A percentile compares a stretch with the other conserved stretches of the same genome.
Conservation (phyloP, 1,140 invertebrate genomes). For the Sinonovacula constricta region DNA sequence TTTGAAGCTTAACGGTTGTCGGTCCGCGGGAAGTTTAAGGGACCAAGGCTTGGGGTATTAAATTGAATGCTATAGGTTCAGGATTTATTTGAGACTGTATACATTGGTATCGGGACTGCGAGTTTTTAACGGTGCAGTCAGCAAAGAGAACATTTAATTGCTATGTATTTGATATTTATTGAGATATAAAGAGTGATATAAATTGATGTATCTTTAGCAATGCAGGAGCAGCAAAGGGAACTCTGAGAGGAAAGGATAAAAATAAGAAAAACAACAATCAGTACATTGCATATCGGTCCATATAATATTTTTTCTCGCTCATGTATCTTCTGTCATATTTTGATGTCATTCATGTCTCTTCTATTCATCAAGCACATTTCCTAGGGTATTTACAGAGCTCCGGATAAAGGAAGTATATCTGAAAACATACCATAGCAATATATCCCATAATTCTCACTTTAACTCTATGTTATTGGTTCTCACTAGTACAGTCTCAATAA, state of each 20-base stretch:
- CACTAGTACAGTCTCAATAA: too few relatives aligned
- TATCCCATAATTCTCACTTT: too few relatives aligned
- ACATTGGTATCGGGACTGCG: background rate
- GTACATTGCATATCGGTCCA: background rate
- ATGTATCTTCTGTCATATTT: background rate
- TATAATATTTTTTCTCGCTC: background rate
- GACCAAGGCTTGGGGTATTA: background rate
- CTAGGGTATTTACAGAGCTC: too few relatives aligned
- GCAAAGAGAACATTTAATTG: background rate
- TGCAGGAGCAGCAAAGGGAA: background rate
- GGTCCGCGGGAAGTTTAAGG: background rate
- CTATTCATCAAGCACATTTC: conserved; percentile 52
- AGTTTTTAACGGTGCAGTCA: background rate
- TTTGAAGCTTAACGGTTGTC: background rate
- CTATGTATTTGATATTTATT: background rate
- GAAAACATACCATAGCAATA: too few relatives aligned
- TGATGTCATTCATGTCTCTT: background rate
- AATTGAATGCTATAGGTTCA: background rate
- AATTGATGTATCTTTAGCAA: background rate
- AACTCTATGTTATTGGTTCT: too few relatives aligned
- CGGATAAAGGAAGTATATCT: too few relatives aligned
- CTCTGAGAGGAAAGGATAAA: background rate
- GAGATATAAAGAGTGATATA: background rate
- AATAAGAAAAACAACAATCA: background rate
- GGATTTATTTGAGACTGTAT: background rate